Base-by-base conservation (phyloP, 1,140 invertebrate genomes). In the Hycleus phaleratus region DNA sequence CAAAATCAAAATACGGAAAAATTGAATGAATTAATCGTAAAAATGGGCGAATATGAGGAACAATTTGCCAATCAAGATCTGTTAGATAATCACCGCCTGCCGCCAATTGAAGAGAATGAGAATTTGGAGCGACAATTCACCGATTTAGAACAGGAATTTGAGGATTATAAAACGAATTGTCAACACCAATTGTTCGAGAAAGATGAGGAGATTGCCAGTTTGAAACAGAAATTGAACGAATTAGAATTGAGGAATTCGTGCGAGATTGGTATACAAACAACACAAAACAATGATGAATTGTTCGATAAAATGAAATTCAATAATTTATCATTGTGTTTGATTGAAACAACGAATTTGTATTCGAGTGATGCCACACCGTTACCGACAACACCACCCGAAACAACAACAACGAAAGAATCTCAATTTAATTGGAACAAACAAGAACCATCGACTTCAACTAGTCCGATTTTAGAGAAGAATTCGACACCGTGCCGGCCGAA, bases 1-100 rank as follows among this genome's bases (percentile, higher is more conserved):
- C 87, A 90, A 71, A 80, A 82, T 60, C 79, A 85, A 9, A 87
- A 81, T 50, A 87, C 89, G 69, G 87, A 89, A 65, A 89, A 88
- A 64, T 84, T 91, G 62, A 75, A 79, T 1, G 85, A 88, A 56
- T 71, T 92, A 10, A 78, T 87, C 50, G 74, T 74, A 5, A 89
- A 90, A 73, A 86, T 92, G 63, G 77, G 81, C 18, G 88, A 91
- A 63, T 91, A 90, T 62, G 88, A 90, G 69, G 86, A 89, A 58
- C 82, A 90, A 69, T 86, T 87, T 69, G 79, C 80, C 62, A 63
- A 66, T 3, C 76, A 78, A 49, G 75, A 76, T 58, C 63, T 70
- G 63, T 72, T 47, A 73, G 81, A 64, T 48, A 66, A 70, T 26
- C 32, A 42, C 4, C 73, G 81, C 10, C 74, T 91, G 45, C 85